Percentiles rank a stretch among this genome's conserved stretches.
phyloP scores from a whole-genome alignment of 92 coral and sea anemone species.

The Palythoa heliodiscus region DNA sequence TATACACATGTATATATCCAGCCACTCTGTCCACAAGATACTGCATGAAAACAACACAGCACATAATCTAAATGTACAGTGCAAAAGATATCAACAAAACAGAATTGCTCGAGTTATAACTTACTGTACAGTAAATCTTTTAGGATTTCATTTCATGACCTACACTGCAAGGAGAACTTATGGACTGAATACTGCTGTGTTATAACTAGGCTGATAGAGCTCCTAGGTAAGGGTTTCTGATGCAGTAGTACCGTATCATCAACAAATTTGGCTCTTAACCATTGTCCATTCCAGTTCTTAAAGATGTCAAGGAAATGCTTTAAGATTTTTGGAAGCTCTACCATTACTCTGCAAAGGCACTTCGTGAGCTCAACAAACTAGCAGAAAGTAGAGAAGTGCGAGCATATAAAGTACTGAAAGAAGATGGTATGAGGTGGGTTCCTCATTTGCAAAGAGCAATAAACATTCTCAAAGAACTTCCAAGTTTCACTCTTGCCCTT shows the following conservation, averaged over 20 bases:
- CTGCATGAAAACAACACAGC: slow-evolving; percentile 49
- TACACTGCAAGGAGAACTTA: no score
- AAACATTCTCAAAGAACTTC: slow-evolving; percentile 50
- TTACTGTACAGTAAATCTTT: no score
- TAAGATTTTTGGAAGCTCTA: slow-evolving; percentile 54
- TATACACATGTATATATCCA: slow-evolving; percentile 84
- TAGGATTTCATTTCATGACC: no score
- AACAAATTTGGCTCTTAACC: no score
- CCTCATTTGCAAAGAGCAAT: slow-evolving; percentile 56
- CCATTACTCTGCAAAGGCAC: slow-evolving; percentile 53
- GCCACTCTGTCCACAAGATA: slow-evolving; percentile 90
- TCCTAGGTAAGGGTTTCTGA: no score
- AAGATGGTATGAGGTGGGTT: slow-evolving; percentile 57
- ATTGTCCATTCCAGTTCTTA: slow-evolving; percentile 23
- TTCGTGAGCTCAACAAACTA: slow-evolving; percentile 47
- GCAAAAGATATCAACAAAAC: no score
- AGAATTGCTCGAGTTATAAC: no score
- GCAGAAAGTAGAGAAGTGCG: slow-evolving; percentile 48
- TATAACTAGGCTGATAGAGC: no score
- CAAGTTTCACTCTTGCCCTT: slow-evolving; percentile 43
- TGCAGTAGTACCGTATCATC: no score
- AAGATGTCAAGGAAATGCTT: slow-evolving; percentile 55
- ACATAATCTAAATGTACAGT: background rate
- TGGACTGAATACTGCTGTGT: no score
- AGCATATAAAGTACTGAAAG: slow-evolving; percentile 48